These are phyloP conservation scores for Pteromalus puparum DNA, from an alignment of 1,140 invertebrate species.

Conservation along the genomic window DNA sequence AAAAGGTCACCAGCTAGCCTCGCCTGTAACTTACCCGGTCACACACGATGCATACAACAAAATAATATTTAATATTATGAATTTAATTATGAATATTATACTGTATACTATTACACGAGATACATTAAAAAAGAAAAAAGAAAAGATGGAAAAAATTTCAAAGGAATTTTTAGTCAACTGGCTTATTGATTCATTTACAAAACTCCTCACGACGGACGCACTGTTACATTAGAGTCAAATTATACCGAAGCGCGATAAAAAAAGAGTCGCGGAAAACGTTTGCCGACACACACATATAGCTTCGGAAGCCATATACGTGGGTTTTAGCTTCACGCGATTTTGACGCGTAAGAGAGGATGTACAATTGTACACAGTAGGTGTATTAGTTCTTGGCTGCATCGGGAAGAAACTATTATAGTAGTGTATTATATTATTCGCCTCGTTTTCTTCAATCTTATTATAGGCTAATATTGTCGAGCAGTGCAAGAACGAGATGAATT, in stretches of 20 bases:
- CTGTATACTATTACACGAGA: constrained; percentile 70
- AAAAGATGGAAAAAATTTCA: constrained; percentile 62
- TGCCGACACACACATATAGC: neutral
- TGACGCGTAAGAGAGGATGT: neutral
- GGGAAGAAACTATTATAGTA: neutral
- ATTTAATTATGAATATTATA: constrained; percentile 74
- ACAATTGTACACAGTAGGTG: too few relatives aligned
- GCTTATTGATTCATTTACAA: constrained; percentile 38
- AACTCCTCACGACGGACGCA: neutral
- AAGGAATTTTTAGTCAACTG: constrained; percentile 18
- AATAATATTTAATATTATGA: constrained; percentile 73
- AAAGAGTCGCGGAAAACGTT: neutral
- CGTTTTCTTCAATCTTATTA: too few relatives aligned
- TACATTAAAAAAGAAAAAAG: constrained; percentile 70
- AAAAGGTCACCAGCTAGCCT: constrained; percentile 73
- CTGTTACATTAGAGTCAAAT: neutral
- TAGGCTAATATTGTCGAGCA: too few relatives aligned
- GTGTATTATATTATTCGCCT: too few relatives aligned
- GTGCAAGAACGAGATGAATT: too few relatives aligned
- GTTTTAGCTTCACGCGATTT: neutral
- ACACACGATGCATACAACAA: constrained; percentile 72
- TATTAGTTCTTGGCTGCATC: neutral
- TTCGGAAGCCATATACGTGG: neutral
- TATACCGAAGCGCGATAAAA: neutral
- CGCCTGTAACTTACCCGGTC: constrained; percentile 72